These are phyloP conservation scores for Scartelaos histophorus DNA, from an alignment of 2,113 vertebrate species.

Conservation along the genomic window DNA sequence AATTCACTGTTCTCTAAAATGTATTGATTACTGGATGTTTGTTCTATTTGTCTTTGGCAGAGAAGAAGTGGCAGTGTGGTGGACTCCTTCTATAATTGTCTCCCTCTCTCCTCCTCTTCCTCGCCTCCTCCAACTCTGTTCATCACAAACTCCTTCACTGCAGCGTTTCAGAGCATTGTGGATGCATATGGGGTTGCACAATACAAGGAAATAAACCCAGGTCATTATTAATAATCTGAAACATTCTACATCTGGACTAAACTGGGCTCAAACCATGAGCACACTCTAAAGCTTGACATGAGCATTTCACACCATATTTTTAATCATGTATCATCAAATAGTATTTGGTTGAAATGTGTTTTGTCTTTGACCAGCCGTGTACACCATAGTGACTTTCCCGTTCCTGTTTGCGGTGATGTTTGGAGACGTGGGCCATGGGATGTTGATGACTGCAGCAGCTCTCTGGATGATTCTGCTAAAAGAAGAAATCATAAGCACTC, in stretches of 20 bases:
- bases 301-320: no score
- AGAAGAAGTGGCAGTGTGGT: conserved; percentile 81
- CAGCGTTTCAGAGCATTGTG: conserved; percentile 95
- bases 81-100: conserved; percentile 7
- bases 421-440: conserved; percentile 94
- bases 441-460: conserved; percentile 89
- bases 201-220: conserved; percentile 96
- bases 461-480: conserved; percentile 93
- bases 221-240: conserved; percentile 58
- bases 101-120: not conserved
- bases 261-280: no score
- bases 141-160: conserved; percentile 95
- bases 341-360: not conserved
- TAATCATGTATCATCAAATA: not conserved
- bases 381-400: conserved; percentile 96
- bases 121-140: conserved; percentile 90
- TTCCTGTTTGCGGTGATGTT: conserved; percentile 99
- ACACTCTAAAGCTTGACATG: no score
- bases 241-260: no score
- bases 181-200: conserved; percentile 93
- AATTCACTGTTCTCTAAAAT: no score
- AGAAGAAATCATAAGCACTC: conserved; percentile 43
- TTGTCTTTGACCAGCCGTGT: conserved; percentile 46
- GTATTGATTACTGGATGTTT: no score
- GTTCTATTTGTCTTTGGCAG: conserved; percentile 59